Base-by-base conservation (phyloP, 2,888 invertebrate genomes). In the Antheraea yamamai region DNA sequence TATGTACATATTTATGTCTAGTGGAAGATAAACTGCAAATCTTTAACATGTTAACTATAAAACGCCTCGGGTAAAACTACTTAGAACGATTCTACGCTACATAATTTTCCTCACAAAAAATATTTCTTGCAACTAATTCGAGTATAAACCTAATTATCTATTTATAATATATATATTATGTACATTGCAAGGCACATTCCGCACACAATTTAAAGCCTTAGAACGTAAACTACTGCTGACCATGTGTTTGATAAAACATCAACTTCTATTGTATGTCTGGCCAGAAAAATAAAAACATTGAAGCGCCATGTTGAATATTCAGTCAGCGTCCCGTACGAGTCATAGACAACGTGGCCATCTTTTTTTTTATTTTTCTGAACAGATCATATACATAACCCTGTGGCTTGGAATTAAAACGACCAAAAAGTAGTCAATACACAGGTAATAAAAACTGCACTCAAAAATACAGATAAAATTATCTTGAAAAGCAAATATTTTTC, bases 101-200 rank as follows among this genome's bases (percentile, higher is more conserved):
- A 87, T 89, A 91, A 92, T 92, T 91, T 92, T 81, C 76, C 89
- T 92, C 91, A 93, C 92, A 92, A 93, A 94, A 93, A 93, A 93
- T 92, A 93, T 92, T 92, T 93, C 89, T 93, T 91, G 93, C 92
- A 94, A 94, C 93, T 94, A 94, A 94, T 94, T 95, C 94, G 93
- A 93, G 94, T 93, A 91, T 94, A 93, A 91, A 92, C 92, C 94
- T 94, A 94, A 90, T 88, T 89, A 90, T 89, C 85, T 86, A 87
- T 87, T 81, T 82, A 80, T 85, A 86, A 86, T 89, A 87, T 85
- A 80, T 39, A 87, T 87, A 83, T 89, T 92, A 93, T 91, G 85
- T 92, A 94, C 92, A 91, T 90, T 92, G 94, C 95, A 95, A 95
- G 95, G 95, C 95, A 95, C 95, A 95, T 95, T 95, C 95, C 95